Conservation (phyloP, 2,888 invertebrate species). For the Caenorhabditis panamensis region DNA sequence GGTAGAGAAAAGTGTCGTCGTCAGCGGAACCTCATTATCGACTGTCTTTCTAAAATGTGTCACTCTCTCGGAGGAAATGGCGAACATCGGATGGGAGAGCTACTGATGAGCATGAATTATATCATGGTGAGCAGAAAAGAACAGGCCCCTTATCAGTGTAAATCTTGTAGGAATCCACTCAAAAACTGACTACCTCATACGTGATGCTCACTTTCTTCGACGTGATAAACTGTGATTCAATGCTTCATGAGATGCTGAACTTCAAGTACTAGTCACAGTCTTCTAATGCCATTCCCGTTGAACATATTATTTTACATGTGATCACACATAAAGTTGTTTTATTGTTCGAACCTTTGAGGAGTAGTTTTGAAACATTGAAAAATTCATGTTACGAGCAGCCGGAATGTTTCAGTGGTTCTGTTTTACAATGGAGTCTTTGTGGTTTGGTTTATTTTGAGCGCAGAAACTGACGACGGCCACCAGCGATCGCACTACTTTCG, state of each 20-base stretch:
- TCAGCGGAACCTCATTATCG: conserved; percentile 63
- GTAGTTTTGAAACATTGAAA: no score
- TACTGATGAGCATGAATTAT: conserved; percentile 67
- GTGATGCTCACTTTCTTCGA: conserved; percentile 68
- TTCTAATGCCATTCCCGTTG: no score
- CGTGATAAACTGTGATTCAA: conserved; percentile 66
- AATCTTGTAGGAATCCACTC: conserved; percentile 55
- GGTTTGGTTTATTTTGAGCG: no score
- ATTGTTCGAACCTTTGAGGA: no score
- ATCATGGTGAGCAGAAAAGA: conserved; percentile 65
- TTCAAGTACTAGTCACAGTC: conserved; percentile 47
- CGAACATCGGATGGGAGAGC: conserved; percentile 61
- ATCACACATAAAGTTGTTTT: no score
- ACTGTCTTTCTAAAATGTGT: conserved; percentile 59
- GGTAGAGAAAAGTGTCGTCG: conserved; percentile 62
- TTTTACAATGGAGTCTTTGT: no score
- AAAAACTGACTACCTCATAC: conserved; percentile 59
- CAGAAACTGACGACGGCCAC: no score
- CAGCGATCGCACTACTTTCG: no score
- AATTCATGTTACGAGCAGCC: no score
- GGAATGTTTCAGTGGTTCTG: no score
- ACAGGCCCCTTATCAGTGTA: no score
- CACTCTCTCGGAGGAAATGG: conserved; percentile 40
- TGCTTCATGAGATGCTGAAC: conserved; percentile 63
- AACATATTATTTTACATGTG: no score